Percentiles rank a stretch among this genome's conserved stretches.
These are phyloP conservation scores for Chaetodon trifasciatus DNA, from an alignment of 2,797 vertebrate genomes.

Conservation along the genomic window DNA sequence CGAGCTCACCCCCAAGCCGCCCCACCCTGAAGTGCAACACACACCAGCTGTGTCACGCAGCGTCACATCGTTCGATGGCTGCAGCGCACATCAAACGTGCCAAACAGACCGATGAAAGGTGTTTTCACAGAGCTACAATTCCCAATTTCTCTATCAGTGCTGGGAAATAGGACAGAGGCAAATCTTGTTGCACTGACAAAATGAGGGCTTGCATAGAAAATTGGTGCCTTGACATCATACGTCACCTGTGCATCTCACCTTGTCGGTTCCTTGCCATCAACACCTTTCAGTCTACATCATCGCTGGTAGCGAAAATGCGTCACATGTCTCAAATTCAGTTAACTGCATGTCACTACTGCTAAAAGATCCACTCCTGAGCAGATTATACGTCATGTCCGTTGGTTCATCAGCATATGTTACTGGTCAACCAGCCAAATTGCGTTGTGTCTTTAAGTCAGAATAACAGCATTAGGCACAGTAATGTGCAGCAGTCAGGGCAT, in stretches of 20 bases:
- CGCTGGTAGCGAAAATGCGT: background rate
- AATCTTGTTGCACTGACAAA: background rate
- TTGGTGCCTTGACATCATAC: background rate
- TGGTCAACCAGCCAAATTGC: background rate
- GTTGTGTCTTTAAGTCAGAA: conserved; percentile 9
- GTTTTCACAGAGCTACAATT: background rate
- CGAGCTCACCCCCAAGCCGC: too few relatives aligned
- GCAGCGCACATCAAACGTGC: background rate
- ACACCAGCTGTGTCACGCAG: background rate
- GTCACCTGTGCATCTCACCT: background rate
- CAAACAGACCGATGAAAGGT: background rate
- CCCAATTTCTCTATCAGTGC: too few relatives aligned
- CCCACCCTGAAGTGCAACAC: background rate
- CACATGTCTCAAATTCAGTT: background rate
- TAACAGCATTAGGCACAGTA: background rate
- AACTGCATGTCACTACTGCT: background rate
- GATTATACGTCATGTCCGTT: background rate
- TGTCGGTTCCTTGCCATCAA: background rate
- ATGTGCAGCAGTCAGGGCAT: conserved; percentile 1
- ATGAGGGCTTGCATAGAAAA: background rate
- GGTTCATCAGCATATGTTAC: background rate
- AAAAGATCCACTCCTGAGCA: background rate
- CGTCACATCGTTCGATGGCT: background rate
- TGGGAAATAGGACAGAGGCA: background rate
- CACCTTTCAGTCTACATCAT: background rate